phyloP scores from a whole-genome alignment of 2,888 invertebrate genomes.

The Vanessa cardui region DNA sequence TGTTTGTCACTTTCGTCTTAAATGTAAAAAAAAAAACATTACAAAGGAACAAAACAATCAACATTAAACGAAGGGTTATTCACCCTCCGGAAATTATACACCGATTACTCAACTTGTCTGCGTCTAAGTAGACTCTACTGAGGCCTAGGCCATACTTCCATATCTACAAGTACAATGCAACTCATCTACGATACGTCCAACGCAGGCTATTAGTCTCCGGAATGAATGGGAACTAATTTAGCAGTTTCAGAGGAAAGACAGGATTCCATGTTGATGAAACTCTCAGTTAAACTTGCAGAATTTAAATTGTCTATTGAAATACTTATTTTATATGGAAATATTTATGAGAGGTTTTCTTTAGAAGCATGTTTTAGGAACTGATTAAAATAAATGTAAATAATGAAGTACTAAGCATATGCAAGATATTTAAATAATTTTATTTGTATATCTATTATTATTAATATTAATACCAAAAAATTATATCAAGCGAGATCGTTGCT shows the following conservation, averaged over 20 bases:
- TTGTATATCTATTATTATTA: too few species aligned
- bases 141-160: slow-evolving; percentile 4
- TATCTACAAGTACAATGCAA: slow-evolving; percentile 37
- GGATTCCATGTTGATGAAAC: slow-evolving; percentile 14
- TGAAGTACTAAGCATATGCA: too few species aligned
- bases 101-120: slow-evolving; percentile 30
- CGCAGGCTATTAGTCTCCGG: slow-evolving; percentile 51
- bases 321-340: background rate
- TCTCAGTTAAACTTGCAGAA: slow-evolving; percentile 8
- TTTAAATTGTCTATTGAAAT: slow-evolving; percentile 8
- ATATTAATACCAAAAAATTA: too few species aligned
- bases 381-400: too few species aligned
- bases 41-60: background rate
- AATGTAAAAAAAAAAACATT: background rate
- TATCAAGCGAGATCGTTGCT: too few species aligned
- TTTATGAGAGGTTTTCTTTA: background rate
- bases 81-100: slow-evolving; percentile 29
- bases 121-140: slow-evolving; percentile 18
- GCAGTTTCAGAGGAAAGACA: slow-evolving; percentile 24
- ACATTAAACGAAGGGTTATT: slow-evolving; percentile 22
- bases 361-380: too few species aligned
- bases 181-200: slow-evolving; percentile 50
- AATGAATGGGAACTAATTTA: slow-evolving; percentile 58
- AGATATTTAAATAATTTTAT: too few species aligned
- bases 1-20: background rate